Evolutionary conservation across 2,113 vertebrate species (phyloP), one percentile per base, ranked within the genome.

Genomic region (Prolemur simus): DNA sequence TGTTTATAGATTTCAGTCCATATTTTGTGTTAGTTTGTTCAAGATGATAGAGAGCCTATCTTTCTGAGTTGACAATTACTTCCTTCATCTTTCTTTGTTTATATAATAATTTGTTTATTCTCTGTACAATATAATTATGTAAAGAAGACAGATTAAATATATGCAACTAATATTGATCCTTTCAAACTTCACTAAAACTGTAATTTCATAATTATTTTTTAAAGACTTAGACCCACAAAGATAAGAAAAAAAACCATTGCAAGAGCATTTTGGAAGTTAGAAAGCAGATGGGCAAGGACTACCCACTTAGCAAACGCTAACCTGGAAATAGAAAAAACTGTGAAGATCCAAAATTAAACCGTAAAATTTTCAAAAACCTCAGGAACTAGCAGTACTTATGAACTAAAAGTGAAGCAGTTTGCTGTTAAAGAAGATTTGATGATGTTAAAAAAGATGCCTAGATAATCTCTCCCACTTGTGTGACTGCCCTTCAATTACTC

Each of bases 271-370:
- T 84, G 37, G 32, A 95, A 84, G 45, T 81, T 66, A 64, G 63
- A 64, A 85, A 83, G 39, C 90, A 87, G 64, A 89, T 96, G 89
- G 39, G 32, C 11, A 49, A 81, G 77, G n/a, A 71, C 54, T 39
- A n/a, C 56, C 23, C 82, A 93, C 56, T 88, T 94, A 81, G 49
- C 42, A 49, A 82, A 80, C 32, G 25, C 42, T 80, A 89, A 93
- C 15, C n/a, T 96, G 54, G 74, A 83, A 93, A 95, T 80, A 95
- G 68, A 52, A 94, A 83, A 91, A 89, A 29, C 27, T 49, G 68
- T 68, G 34, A 78, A 89, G 63, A 82, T 39, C 42, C 54, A 87
- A 91, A 80, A 58, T 97, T 88, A 94, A 95, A 83, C 47, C 58
- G 20, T 77, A 73, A 66, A 45, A 68, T 82, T 87, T 89, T 85